Conservation (phyloP, 1,140 invertebrate species). For the Drosophila dunni region DNA sequence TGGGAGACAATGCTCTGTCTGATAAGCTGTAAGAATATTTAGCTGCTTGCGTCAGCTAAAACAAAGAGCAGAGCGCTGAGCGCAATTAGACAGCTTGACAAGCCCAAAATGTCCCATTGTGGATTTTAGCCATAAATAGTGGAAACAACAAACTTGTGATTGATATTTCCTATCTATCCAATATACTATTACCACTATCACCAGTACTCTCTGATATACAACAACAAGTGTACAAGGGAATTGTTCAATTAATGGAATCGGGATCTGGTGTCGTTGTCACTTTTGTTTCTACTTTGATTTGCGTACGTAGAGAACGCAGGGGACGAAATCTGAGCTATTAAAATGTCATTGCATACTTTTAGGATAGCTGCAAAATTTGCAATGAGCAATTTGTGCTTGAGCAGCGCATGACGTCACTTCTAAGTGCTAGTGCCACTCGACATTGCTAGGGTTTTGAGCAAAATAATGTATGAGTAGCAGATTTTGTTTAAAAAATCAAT, state of each 20-base stretch:
- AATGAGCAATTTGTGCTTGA: neutral
- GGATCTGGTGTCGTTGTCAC: slow-evolving; percentile 6
- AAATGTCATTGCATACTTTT: slow-evolving; percentile 14
- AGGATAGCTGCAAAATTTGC: neutral
- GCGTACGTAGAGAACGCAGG: neutral
- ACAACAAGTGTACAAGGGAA: neutral
- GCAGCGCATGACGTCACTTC: too few species aligned
- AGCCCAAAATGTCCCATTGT: slow-evolving; percentile 24
- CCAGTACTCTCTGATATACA: neutral
- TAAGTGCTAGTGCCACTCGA: too few species aligned
- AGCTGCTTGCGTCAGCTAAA: slow-evolving; percentile 63
- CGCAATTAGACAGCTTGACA: slow-evolving; percentile 55
- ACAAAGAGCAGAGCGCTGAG: slow-evolving; percentile 2
- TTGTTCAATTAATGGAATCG: slow-evolving; percentile 8
- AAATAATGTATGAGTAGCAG: too few species aligned
- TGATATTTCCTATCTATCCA: slow-evolving; percentile 30
- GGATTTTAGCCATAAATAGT: slow-evolving; percentile 34
- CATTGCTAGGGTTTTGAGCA: too few species aligned
- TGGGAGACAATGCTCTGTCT: slow-evolving; percentile 17
- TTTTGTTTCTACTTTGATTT: slow-evolving; percentile 4
- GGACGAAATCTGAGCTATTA: neutral
- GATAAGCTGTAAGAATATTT: slow-evolving; percentile 54
- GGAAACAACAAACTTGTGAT: slow-evolving; percentile 8
- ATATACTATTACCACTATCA: slow-evolving; percentile 1
- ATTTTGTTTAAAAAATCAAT: too few species aligned